Percentiles rank a stretch among this genome's conserved stretches.
phyloP scores from a whole-genome alignment of 2,888 invertebrate genomes.

The Camptogramma bilineatum region DNA sequence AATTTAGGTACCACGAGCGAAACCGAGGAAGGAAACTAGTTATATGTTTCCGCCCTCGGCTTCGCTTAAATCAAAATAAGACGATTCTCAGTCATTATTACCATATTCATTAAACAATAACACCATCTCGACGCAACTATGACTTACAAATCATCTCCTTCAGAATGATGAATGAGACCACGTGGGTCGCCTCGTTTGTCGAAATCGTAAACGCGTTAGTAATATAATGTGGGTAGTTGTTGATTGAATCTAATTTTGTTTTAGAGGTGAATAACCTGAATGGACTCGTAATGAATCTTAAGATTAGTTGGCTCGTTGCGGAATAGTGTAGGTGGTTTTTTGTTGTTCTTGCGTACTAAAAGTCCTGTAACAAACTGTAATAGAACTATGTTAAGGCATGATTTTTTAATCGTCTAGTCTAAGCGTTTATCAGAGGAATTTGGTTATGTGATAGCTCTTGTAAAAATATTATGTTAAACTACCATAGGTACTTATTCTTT shows the following conservation, averaged over 20 bases:
- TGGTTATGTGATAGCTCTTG: too few relatives aligned
- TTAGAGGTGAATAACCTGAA: slow-evolving; percentile 72
- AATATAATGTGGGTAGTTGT: slow-evolving; percentile 72
- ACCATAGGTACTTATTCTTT: too few relatives aligned
- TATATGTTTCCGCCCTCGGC: too few relatives aligned
- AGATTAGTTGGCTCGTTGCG: slow-evolving; percentile 41
- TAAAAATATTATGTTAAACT: too few relatives aligned
- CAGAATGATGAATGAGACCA: slow-evolving; percentile 44
- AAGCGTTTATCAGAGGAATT: too few relatives aligned
- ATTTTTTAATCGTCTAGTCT: too few relatives aligned
- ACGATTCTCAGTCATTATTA: background rate
- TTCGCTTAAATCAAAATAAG: background rate
- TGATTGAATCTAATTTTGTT: slow-evolving; percentile 79
- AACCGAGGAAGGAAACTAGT: too few relatives aligned
- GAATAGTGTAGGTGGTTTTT: slow-evolving; percentile 43
- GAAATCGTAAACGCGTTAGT: slow-evolving; percentile 75
- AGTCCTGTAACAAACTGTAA: slow-evolving; percentile 23
- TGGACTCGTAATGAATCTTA: slow-evolving; percentile 49
- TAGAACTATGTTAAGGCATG: too few relatives aligned
- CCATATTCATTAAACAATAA: slow-evolving; percentile 7
- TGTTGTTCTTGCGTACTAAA: slow-evolving; percentile 42
- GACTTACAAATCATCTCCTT: slow-evolving; percentile 25
- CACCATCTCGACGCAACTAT: slow-evolving; percentile 18
- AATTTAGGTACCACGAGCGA: too few relatives aligned
- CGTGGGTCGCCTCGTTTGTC: slow-evolving; percentile 51